Evolutionary conservation across 2,113 vertebrate genomes (phyloP), one percentile per base, ranked within the genome.

Genomic region (Meriones unguiculatus): DNA sequence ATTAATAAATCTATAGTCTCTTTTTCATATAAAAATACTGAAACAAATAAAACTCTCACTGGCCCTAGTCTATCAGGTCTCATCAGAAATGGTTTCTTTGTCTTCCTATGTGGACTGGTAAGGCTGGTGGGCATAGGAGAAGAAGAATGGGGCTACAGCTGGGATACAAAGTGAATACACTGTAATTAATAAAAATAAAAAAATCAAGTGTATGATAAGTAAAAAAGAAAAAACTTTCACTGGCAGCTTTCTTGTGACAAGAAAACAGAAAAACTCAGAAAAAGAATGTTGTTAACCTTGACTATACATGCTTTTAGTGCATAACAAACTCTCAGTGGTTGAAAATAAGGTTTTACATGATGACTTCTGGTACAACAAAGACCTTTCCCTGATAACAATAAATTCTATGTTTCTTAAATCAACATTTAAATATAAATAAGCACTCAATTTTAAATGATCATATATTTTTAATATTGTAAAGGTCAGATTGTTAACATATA

Each of bases 291-390:
- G 38, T 7, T 72, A 6, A 94, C 76, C 35, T 92, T 18, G 0
- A 91, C 1, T 90, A 0, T 5, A 13, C 59, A 88, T 95, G 12
- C 41, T 88, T 96, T 97, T 25, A 84, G 1, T 18, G 57, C 77
- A 69, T 78, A 90, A 96, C 50, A 52, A 90, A 91, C 90, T 95
- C 46, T 91, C 2, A 46, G 67, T 38, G 95, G 0, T 32, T 92
- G 93, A 96, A 81, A 1, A 28, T 77, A 85, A 97, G 67, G 24
- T 75, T 91, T 76, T 0, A 97, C n/a, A 52, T 7, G n/a, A 30
- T 62, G 80, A 38, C 20, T 50, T 84, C 82, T 41, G 17, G 77
- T 75, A 9, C 7, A 28, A 38, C 91, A 54, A 89, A 15, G 67
- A 76, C 8, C 7, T 50, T 24, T 41, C 14, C 50, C 52, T 14